A percentile compares a stretch with the other conserved stretches of the same genome.
Conservation (phyloP, 2,888 invertebrate genomes). For the Atrina japonica region DNA sequence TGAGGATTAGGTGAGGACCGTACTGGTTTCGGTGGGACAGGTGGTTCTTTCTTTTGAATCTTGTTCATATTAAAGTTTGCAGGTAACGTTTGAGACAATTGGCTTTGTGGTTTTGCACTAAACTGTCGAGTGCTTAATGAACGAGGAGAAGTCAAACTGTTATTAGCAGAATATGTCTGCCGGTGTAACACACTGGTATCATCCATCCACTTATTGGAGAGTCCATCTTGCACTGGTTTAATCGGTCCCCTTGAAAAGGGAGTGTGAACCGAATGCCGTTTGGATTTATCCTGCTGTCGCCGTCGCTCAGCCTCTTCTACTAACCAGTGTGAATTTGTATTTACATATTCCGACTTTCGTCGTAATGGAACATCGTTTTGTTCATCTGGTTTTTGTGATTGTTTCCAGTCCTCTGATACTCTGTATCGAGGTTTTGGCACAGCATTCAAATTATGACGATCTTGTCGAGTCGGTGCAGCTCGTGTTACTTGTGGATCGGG, state of each 20-base stretch:
- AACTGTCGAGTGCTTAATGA: slow-evolving; percentile 29
- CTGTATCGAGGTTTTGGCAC: slow-evolving; percentile 69
- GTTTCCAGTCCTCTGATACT: slow-evolving; percentile 50
- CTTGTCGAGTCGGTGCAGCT: too few species aligned
- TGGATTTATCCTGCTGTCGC: slow-evolving; percentile 80
- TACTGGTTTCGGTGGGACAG: slow-evolving; percentile 77
- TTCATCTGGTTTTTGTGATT: slow-evolving; percentile 42
- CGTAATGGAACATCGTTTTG: too few species aligned
- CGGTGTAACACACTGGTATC: slow-evolving; percentile 49
- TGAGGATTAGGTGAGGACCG: slow-evolving; percentile 31
- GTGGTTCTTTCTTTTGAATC: slow-evolving; percentile 33
- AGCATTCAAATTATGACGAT: slow-evolving; percentile 70
- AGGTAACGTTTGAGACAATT: slow-evolving; percentile 62
- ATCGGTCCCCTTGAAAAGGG: slow-evolving; percentile 59
- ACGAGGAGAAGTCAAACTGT: slow-evolving; percentile 16
- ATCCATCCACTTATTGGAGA: slow-evolving; percentile 54
- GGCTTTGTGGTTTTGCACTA: slow-evolving; percentile 35
- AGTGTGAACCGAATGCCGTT: slow-evolving; percentile 47
- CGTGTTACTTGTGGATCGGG: slow-evolving; percentile 59
- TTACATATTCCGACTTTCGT: slow-evolving; percentile 61
- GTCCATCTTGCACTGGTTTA: slow-evolving; percentile 61
- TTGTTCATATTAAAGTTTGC: slow-evolving; percentile 56
- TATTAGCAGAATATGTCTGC: slow-evolving; percentile 42
- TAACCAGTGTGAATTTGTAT: slow-evolving; percentile 89
- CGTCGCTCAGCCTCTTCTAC: slow-evolving; percentile 95